Conservation (phyloP, 2,113 vertebrate genomes). For the Jacana jacana region DNA sequence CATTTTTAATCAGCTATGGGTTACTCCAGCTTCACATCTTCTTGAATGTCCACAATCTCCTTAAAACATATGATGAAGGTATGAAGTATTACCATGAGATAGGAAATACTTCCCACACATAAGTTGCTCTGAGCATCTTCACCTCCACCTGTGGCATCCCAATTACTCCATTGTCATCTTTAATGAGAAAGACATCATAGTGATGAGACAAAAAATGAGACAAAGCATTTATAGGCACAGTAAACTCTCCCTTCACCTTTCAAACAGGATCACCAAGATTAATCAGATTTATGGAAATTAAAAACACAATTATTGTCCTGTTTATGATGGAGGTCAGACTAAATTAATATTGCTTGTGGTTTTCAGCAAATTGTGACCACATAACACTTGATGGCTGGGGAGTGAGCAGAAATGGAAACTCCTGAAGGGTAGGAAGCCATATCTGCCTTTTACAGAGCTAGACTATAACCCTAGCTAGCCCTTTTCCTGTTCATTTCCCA, state of each 20-base stretch:
- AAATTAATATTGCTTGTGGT: not conserved
- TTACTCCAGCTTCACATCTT: not conserved
- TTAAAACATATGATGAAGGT: not conserved
- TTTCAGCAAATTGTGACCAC: not conserved
- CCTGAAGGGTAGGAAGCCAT: not conserved
- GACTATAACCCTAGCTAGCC: not conserved
- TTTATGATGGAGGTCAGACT: not conserved
- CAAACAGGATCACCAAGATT: not conserved
- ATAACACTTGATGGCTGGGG: not conserved
- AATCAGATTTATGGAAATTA: not conserved
- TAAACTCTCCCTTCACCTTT: not conserved
- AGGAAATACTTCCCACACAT: not conserved
- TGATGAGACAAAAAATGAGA: not conserved
- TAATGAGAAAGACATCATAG: not conserved
- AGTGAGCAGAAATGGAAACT: not conserved
- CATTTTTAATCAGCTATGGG: not conserved
- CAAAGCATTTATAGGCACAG: not conserved
- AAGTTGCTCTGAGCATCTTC: not conserved
- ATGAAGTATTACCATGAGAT: not conserved
- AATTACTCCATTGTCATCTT: not conserved
- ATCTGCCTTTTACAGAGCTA: not conserved
- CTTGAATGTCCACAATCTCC: not conserved
- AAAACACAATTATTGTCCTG: not conserved
- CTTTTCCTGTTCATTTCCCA: conserved; percentile 15
- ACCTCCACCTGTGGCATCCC: not conserved